Percentiles rank a stretch among this genome's conserved stretches.
phyloP scores from a whole-genome alignment of 1,140 invertebrate genomes.

The Heliconius melpomene region DNA sequence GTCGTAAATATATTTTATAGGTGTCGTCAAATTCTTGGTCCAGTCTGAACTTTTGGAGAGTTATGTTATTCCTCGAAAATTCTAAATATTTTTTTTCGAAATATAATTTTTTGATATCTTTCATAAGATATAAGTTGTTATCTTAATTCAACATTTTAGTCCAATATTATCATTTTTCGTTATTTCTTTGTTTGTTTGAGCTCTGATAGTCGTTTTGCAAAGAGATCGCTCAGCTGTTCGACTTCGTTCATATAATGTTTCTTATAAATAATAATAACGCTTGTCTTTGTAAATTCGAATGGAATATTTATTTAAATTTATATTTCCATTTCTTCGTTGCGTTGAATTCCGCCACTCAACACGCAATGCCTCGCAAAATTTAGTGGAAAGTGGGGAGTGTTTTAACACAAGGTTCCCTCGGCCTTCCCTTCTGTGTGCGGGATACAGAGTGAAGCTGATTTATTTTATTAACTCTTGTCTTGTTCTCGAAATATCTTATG shows the following conservation, averaged over 20 bases:
- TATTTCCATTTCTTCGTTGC: too few species aligned
- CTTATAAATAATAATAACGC: not conserved
- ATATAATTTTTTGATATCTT: not conserved
- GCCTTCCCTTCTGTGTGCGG: too few species aligned
- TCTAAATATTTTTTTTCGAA: not conserved
- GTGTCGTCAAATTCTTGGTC: not conserved
- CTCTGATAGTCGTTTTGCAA: not conserved
- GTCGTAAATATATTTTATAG: not conserved
- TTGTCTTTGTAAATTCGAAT: too few species aligned
- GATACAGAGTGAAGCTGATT: too few species aligned
- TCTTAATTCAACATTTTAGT: conserved; percentile 16
- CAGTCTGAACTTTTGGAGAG: not conserved
- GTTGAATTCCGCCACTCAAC: too few species aligned
- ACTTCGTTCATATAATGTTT: not conserved
- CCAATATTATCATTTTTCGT: conserved; percentile 11
- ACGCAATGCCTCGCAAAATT: too few species aligned
- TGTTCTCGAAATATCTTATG: not conserved
- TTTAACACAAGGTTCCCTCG: too few species aligned
- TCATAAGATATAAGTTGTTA: not conserved
- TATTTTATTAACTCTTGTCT: not conserved
- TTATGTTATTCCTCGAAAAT: not conserved
- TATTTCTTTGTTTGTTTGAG: conserved; percentile 17
- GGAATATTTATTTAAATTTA: too few species aligned
- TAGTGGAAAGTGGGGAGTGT: too few species aligned
- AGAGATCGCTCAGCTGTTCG: not conserved